A percentile compares a stretch with the other conserved stretches of the same genome.
These are phyloP conservation scores for Sprattus sprattus DNA, from an alignment of 2,113 vertebrate genomes.

Conservation along the genomic window DNA sequence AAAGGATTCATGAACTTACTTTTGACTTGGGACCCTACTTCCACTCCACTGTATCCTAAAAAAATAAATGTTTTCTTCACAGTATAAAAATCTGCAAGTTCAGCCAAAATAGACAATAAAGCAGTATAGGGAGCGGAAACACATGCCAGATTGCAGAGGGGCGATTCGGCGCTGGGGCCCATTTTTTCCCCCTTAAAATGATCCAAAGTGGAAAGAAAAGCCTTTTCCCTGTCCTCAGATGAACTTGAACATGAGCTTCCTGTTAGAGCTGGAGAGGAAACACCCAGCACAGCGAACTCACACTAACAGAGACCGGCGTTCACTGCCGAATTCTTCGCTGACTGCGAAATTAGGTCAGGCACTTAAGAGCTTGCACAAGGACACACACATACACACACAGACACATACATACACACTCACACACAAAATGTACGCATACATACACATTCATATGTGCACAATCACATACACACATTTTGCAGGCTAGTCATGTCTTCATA, in stretches of 20 bases:
- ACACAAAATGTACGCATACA: slow-evolving; percentile 23
- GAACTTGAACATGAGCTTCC: slow-evolving; percentile 84
- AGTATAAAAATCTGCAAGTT: slow-evolving; percentile 66
- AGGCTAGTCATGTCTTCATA: slow-evolving; percentile 37
- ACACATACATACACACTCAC: slow-evolving; percentile 35
- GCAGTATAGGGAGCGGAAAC: slow-evolving; percentile 68
- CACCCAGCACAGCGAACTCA: slow-evolving; percentile 69
- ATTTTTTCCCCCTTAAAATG: slow-evolving; percentile 65
- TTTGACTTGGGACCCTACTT: slow-evolving; percentile 71
- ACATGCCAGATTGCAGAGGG: slow-evolving; percentile 76
- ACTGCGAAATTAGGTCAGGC: slow-evolving; percentile 76
- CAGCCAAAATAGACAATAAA: slow-evolving; percentile 79
- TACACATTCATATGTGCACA: background rate
- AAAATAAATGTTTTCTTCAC: slow-evolving; percentile 71
- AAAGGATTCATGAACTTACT: slow-evolving; percentile 68
- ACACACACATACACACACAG: slow-evolving; percentile 45
- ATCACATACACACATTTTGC: slow-evolving; percentile 29
- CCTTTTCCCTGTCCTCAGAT: slow-evolving; percentile 83
- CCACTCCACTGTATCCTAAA: slow-evolving; percentile 71
- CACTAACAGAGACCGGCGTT: slow-evolving; percentile 73
- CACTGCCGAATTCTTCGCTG: slow-evolving; percentile 69
- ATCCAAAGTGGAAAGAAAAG: slow-evolving; percentile 84
- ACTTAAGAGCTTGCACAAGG: slow-evolving; percentile 70
- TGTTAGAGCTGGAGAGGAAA: slow-evolving; percentile 79
- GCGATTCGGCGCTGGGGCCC: slow-evolving; percentile 74